Base-by-base conservation (phyloP, 2,797 vertebrate genomes). In the Heterohyrax brucei region DNA sequence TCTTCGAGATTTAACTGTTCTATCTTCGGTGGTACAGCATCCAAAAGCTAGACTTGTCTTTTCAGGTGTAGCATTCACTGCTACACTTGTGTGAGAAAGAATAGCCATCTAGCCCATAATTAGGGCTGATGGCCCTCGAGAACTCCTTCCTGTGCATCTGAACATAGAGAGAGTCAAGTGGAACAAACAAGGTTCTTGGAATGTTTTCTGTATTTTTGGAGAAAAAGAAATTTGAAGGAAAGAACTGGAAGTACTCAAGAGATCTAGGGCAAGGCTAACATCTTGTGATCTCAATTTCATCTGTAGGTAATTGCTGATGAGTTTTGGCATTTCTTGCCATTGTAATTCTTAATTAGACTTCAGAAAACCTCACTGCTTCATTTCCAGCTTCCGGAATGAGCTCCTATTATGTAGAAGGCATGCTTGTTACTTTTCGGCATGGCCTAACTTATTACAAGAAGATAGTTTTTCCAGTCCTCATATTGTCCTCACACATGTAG, bases 351-450 rank as follows among this genome's bases (percentile, higher is more conserved):
- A 59, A 39, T 89, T 80, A 53, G 19, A 44, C 59, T 46, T 88
- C 46, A 88, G 82, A 46, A 95, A 82, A 92, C 48, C 70, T 90
- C 87, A 66, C 44, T 21, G 3, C n/a, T 53, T 73, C 87, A 12
- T 93, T 80, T 89, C 28, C 0, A 0, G 14, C 56, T 85, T 94
- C 39, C 44, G 26, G 76, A 79, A 28, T 46, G 3, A 83, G 30
- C 26, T 26, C 2, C 18, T 30, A 22, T 48, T 76, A 64, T n/a
- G 0, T 7, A 82, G 28, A 21, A 62, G 21, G 46, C 18, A 56
- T 87, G 82, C n/a, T 30, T 48, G 26, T 28, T 62, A 3, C n/a
- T 50, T 85, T 68, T 64, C 30, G 21, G 19, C 7, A 3, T 7
- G 2, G 2, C 22, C 14, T 30, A 24, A 28, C 46, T 72, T 22